phyloP scores from a whole-genome alignment of 2,113 vertebrate species.

The Pollachius pollachius region DNA sequence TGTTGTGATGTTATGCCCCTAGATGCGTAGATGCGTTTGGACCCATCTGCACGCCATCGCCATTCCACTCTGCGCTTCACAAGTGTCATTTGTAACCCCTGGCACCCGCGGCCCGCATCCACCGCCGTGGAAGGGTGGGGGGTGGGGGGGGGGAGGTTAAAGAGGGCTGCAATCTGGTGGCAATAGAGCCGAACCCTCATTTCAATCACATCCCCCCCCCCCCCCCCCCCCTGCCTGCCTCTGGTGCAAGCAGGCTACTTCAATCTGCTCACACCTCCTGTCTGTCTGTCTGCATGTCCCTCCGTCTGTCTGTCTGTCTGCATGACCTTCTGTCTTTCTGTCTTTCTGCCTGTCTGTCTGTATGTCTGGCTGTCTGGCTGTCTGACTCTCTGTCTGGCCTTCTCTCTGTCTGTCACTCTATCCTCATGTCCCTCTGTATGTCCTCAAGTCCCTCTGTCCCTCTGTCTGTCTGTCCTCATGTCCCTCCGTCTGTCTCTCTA shows the following conservation, averaged over 20 bases:
- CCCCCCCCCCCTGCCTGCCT: slow-evolving; percentile 33
- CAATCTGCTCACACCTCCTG: slow-evolving; percentile 21
- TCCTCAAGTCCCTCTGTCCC: slow-evolving; percentile 1
- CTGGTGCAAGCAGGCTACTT: too few species aligned
- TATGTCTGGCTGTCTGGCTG: not conserved
- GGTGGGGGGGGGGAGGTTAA: slow-evolving; percentile 3
- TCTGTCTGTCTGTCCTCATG: slow-evolving; percentile 14
- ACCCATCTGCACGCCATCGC: slow-evolving; percentile 69
- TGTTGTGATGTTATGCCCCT: slow-evolving; percentile 53
- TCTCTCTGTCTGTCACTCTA: not conserved
- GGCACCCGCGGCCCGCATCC: slow-evolving; percentile 56
- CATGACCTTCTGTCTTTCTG: not conserved
- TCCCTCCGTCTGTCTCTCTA: not conserved
- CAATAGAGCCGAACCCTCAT: slow-evolving; percentile 59
- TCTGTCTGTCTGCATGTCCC: slow-evolving; percentile 12
- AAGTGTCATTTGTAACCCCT: slow-evolving; percentile 73
- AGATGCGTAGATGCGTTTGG: slow-evolving; percentile 44
- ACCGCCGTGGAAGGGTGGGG: slow-evolving; percentile 51
- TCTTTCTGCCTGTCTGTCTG: slow-evolving; percentile 3
- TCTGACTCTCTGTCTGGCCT: not conserved
- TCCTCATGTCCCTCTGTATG: too few species aligned
- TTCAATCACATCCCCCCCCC: slow-evolving; percentile 49
- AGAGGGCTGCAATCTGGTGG: slow-evolving; percentile 57
- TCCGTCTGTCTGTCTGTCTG: slow-evolving; percentile 32
- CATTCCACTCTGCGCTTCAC: slow-evolving; percentile 70